Evolutionary conservation across 2,113 vertebrate species (phyloP), one percentile per base, ranked within the genome.

Genomic region (Drymodes brunneopygia): DNA sequence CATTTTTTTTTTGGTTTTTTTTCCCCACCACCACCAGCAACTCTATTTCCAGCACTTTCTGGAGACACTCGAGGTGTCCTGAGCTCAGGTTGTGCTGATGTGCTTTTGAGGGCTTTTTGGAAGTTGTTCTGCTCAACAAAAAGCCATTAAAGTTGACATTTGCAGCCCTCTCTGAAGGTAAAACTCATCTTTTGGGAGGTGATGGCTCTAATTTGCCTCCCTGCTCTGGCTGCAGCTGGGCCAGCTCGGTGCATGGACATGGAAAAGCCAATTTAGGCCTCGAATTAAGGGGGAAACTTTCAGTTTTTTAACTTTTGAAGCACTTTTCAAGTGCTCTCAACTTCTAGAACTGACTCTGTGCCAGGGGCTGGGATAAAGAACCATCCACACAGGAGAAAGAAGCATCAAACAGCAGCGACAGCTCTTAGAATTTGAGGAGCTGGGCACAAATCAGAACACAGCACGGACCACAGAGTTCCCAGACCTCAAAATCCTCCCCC

Each of bases 221-320:
- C 61, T 61, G 14, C 25, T 24, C 87, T 23, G 80, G 7, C 31
- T 69, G 77, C 77, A 57, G 45, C 70, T 61, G 38, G 4, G 8
- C 60, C 71, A 24, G 89, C 24, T 53, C 5, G 0, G 54, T 12
- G 17, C 10, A 6, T 0, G 15, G 25, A 36, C 33, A 1, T 0
- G 0, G 9, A 31, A 3, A 33, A 81, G 50, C 40, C 64, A 25
- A 57, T 27, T 28, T 2, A n/a, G 69, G 35, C n/a, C 36, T 8
- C 16, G 11, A 7, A 36, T 18, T 9, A 35, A 70, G 60, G 56
- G 51, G 27, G 24, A 70, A 70, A 62, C 25, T 28, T 44, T 3
- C 45, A 17, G 11, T 19, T 35, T 3, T 15, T 44, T 28, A 38
- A 48, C 24, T 16, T 89, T 38, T 74, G 1, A 35, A 29, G 47